Evolutionary conservation across 2,888 invertebrate species (phyloP).

Genomic region (Lingula anatina): DNA sequence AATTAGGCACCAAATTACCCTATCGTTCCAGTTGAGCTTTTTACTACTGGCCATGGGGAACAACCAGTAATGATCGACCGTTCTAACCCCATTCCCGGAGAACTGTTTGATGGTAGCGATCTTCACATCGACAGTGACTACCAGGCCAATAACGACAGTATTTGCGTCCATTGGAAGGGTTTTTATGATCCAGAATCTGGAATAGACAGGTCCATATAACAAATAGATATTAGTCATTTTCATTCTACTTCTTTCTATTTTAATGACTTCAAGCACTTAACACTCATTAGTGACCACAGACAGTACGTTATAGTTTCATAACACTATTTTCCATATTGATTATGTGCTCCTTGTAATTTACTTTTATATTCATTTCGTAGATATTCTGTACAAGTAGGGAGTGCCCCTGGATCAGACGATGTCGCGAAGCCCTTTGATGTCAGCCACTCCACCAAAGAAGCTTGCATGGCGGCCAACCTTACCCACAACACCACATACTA

Average conservation of each 20-base stretch:
- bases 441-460: constrained; percentile 13
- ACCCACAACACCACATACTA: constrained; percentile 23
- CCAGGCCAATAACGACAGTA: constrained; percentile 20
- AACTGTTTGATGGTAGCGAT: constrained; percentile 19
- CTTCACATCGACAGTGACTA: constrained; percentile 17
- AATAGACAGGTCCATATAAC: constrained; percentile 10
- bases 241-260: too few species aligned
- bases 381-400: too few species aligned
- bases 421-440: too few species aligned
- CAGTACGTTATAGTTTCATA: too few species aligned
- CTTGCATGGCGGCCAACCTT: constrained; percentile 14
- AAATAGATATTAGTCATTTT: too few species aligned
- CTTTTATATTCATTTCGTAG: too few species aligned
- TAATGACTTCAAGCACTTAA: too few species aligned
- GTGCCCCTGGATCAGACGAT: too few species aligned
- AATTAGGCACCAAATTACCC: too few species aligned
- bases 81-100: constrained; percentile 20
- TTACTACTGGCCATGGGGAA: constrained; percentile 17
- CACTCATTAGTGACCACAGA: too few species aligned
- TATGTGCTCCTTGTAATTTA: too few species aligned
- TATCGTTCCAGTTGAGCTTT: constrained; percentile 30
- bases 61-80: constrained; percentile 27
- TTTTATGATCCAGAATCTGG: constrained; percentile 28
- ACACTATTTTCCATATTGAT: too few species aligned
- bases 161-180: constrained; percentile 21